A percentile compares a stretch with the other conserved stretches of the same genome.
Evolutionary conservation across 2,113 vertebrate genomes (phyloP).

Genomic region (Tautogolabrus adspersus): DNA sequence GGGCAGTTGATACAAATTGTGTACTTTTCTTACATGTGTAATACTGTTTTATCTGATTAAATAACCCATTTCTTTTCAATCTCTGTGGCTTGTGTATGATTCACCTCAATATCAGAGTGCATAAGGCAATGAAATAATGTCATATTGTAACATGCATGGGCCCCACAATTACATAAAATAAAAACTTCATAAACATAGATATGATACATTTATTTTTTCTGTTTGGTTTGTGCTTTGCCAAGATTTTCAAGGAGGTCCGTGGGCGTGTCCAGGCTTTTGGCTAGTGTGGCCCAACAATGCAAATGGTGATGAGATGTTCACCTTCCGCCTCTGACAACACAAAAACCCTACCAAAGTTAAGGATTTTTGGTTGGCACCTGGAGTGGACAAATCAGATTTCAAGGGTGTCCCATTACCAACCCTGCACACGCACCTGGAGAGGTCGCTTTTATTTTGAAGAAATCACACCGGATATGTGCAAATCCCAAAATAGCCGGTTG

Average conservation of each 20-base stretch:
- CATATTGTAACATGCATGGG: neutral
- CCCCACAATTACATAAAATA: too few species aligned
- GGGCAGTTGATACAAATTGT: constrained; percentile 35
- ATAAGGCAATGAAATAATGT: neutral
- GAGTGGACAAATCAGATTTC: too few species aligned
- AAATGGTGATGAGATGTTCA: too few species aligned
- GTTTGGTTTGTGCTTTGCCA: too few species aligned
- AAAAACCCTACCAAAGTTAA: too few species aligned
- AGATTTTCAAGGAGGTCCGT: neutral
- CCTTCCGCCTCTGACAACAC: too few species aligned
- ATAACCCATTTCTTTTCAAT: constrained; percentile 40
- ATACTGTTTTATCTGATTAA: constrained; percentile 65
- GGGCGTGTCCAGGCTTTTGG: too few species aligned
- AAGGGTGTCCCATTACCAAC: too few species aligned
- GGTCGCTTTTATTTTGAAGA: constrained; percentile 48
- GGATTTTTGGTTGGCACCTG: too few species aligned
- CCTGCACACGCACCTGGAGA: too few species aligned
- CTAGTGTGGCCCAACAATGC: too few species aligned
- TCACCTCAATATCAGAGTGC: neutral
- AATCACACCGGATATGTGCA: constrained; percentile 22
- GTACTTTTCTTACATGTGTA: constrained; percentile 53
- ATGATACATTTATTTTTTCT: neutral
- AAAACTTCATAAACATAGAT: too few species aligned
- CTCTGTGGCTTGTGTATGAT: neutral
- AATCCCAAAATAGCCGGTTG: neutral